phyloP scores from a whole-genome alignment of 2,797 vertebrate species.

The Coregonus ussuriensis region DNA sequence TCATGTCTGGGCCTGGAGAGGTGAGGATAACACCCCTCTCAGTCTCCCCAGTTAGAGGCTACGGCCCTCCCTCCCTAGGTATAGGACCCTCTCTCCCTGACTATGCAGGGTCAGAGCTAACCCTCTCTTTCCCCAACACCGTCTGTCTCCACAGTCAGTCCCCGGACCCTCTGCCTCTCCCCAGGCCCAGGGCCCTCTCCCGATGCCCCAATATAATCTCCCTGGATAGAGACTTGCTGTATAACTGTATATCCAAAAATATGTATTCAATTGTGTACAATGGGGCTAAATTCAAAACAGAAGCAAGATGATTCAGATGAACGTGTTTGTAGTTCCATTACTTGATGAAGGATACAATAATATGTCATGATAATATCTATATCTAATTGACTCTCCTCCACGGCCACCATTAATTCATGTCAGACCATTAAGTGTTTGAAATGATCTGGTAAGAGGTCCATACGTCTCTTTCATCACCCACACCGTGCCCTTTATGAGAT shows the following conservation, averaged over 20 bases:
- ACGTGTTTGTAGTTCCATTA: slow-evolving; percentile 41
- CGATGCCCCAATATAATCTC: too few relatives aligned
- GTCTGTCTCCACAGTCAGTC: slow-evolving; percentile 21
- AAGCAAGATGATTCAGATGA: slow-evolving; percentile 51
- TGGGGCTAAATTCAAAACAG: slow-evolving; percentile 56
- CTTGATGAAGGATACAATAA: slow-evolving; percentile 70
- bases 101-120: slow-evolving; percentile 8
- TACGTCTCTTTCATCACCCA: slow-evolving; percentile 55
- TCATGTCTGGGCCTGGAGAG: too few relatives aligned
- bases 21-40: too few relatives aligned
- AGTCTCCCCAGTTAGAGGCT: too few relatives aligned
- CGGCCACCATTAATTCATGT: slow-evolving; percentile 75
- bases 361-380: slow-evolving; percentile 77
- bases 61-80: too few relatives aligned
- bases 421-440: slow-evolving; percentile 77
- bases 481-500: slow-evolving; percentile 76
- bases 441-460: slow-evolving; percentile 78
- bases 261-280: slow-evolving; percentile 65
- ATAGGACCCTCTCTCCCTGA: too few relatives aligned
- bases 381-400: slow-evolving; percentile 76
- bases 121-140: not conserved
- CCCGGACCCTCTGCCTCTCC: slow-evolving; percentile 66
- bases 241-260: slow-evolving; percentile 57
- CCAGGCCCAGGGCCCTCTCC: slow-evolving; percentile 15
- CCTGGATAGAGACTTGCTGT: slow-evolving; percentile 53